These are phyloP conservation scores for Furcifer pardalis DNA, from an alignment of 2,797 vertebrate genomes.

Conservation along the genomic window DNA sequence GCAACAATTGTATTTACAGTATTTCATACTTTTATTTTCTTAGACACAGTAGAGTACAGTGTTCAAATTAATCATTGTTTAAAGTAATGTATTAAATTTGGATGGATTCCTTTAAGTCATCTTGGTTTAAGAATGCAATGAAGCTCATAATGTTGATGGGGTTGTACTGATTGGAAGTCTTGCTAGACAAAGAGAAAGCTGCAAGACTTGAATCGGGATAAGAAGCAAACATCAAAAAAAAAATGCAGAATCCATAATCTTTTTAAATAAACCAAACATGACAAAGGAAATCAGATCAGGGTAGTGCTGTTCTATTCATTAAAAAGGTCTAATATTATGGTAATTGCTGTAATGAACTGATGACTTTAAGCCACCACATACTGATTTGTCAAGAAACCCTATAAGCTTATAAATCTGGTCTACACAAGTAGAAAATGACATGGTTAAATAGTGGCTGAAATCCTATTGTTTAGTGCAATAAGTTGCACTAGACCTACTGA, in stretches of 20 bases:
- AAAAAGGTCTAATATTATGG: no score
- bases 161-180: slow-evolving; percentile 3
- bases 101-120: slow-evolving; percentile 3
- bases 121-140: neutral
- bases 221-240: neutral
- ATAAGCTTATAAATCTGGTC: neutral
- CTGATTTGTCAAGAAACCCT: neutral
- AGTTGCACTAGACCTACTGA: no score
- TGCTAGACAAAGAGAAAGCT: neutral
- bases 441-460: no score
- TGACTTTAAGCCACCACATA: neutral
- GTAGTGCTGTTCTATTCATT: no score
- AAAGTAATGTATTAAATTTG: slow-evolving; percentile 13
- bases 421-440: no score
- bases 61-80: neutral
- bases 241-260: neutral
- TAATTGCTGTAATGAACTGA: neutral
- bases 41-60: slow-evolving; percentile 13
- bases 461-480: no score
- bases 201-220: neutral
- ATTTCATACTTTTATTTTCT: slow-evolving; percentile 47
- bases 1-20: slow-evolving; percentile 46
- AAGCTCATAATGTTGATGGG: neutral
- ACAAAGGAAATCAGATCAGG: no score
- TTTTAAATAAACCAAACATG: neutral